Conservation (phyloP, 2,797 vertebrate genomes). For the Xenentodon cancila region DNA sequence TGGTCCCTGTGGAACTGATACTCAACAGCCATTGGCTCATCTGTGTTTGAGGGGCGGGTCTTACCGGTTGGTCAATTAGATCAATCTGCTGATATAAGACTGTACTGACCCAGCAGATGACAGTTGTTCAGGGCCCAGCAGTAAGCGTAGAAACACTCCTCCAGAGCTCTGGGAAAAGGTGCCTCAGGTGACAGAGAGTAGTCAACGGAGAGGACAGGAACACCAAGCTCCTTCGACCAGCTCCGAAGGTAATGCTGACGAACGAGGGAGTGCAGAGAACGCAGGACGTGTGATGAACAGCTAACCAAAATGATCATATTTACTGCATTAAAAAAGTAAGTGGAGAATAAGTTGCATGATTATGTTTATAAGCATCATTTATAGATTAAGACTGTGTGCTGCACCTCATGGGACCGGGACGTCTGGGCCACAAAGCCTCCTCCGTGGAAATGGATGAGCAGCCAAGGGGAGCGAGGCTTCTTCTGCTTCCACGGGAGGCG, state of each 20-base stretch:
- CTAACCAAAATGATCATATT: no score
- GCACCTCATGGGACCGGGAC: constrained; percentile 83
- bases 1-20: no score
- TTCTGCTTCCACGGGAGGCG: constrained; percentile 76
- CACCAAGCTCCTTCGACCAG: constrained; percentile 80
- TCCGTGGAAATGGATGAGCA: constrained; percentile 84
- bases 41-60: no score
- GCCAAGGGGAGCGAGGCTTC: constrained; percentile 75
- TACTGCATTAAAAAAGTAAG: no score
- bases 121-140: constrained; percentile 85
- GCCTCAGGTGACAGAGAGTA: constrained; percentile 85
- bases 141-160: constrained; percentile 86
- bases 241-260: constrained; percentile 79
- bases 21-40: no score
- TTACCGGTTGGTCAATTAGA: no score
- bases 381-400: neutral
- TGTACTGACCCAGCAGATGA: constrained; percentile 76
- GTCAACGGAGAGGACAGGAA: constrained; percentile 82
- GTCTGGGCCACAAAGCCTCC: constrained; percentile 86
- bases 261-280: neutral
- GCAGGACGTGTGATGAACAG: no score
- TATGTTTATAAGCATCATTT: neutral
- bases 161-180: constrained; percentile 83
- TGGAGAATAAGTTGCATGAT: neutral
- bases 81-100: no score